A percentile compares a stretch with the other conserved stretches of the same genome.
phyloP scores from a whole-genome alignment of 1,140 invertebrate genomes.

The Melitaea cinxia region DNA sequence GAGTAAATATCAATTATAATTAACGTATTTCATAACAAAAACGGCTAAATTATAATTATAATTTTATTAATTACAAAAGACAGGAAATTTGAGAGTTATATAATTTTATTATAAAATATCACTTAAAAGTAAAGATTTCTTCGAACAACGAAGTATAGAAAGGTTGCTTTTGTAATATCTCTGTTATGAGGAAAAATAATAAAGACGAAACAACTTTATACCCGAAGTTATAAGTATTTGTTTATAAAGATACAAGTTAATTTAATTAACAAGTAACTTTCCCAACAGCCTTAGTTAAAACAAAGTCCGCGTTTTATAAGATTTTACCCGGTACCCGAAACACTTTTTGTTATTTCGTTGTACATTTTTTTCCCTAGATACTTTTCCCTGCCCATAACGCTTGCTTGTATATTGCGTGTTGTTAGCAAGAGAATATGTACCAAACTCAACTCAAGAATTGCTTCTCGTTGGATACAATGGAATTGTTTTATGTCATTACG shows the following conservation, averaged over 20 bases:
- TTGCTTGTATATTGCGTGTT: slow-evolving; percentile 9
- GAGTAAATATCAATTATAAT: no score
- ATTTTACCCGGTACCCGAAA: slow-evolving; percentile 26
- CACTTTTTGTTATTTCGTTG: slow-evolving; percentile 33
- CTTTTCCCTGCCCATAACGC: slow-evolving; percentile 6
- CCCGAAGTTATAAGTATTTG: slow-evolving; percentile 19
- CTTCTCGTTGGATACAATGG: slow-evolving; percentile 20
- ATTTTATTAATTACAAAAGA: not conserved
- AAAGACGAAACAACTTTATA: slow-evolving; percentile 20
- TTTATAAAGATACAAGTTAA: slow-evolving; percentile 33
- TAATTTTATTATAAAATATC: not conserved
- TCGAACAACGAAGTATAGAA: slow-evolving; percentile 1
- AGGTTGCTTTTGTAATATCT: slow-evolving; percentile 9
- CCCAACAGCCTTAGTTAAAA: slow-evolving; percentile 34
- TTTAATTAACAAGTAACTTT: slow-evolving; percentile 42
- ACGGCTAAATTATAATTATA: no score
- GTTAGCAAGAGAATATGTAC: slow-evolving; percentile 18
- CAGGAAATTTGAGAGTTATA: not conserved
- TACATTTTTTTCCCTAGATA: slow-evolving; percentile 30
- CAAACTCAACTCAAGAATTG: slow-evolving; percentile 18
- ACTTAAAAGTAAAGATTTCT: not conserved
- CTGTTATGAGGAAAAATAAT: slow-evolving; percentile 20
- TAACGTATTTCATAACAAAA: no score
- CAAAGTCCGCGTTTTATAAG: slow-evolving; percentile 26
- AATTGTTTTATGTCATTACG: slow-evolving; percentile 26